Base-by-base conservation (phyloP, 2,797 vertebrate genomes). In the Todus mexicanus region DNA sequence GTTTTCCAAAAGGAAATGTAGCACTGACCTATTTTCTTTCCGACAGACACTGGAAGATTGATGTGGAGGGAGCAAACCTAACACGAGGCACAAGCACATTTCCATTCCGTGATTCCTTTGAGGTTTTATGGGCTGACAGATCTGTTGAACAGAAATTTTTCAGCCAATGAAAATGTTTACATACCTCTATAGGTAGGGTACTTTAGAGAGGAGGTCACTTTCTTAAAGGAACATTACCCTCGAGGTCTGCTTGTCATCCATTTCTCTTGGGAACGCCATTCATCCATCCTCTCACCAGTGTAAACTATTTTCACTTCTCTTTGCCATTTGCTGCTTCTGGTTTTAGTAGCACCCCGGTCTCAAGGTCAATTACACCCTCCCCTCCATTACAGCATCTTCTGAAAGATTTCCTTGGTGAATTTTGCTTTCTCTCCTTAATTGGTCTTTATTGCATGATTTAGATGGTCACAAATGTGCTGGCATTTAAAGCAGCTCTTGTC, bases 171-270 rank as follows among this genome's bases (percentile, higher is more conserved):
- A 83, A 87, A 89, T 13, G 26, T 75, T 91, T 85, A 80, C 40
- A 51, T 78, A 80, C 12, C 31, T 77, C 82, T 83, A 45, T 51
- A 93, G 51, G 65, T 53, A 87, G 66, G 72, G 92, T 90, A 93
- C 43, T 45, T 53, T 45, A 78, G 37, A 68, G 54, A 75, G 78
- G n/a, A 89, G 35, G 40, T 72, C 54, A 45, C 31, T 63, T 38
- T 85, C 37, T 81, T 73, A 75, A 89, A 87, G 48, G 5, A 70
- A 33, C 23, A 53, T 85, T 18, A 85, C 75, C 31, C 70, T 40
- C 8, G 4, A 80, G 27, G 16, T 69, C 59, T 79, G 60, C 33
- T 82, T 33, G 38, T 68, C 71, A 12, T 57, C 47, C 69, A 9
- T 12, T 8, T 5, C 51, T 51, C 7, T 5, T 10, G n/a, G 3